phyloP scores from a whole-genome alignment of 2,113 vertebrate species.

The Noctilio leporinus region DNA sequence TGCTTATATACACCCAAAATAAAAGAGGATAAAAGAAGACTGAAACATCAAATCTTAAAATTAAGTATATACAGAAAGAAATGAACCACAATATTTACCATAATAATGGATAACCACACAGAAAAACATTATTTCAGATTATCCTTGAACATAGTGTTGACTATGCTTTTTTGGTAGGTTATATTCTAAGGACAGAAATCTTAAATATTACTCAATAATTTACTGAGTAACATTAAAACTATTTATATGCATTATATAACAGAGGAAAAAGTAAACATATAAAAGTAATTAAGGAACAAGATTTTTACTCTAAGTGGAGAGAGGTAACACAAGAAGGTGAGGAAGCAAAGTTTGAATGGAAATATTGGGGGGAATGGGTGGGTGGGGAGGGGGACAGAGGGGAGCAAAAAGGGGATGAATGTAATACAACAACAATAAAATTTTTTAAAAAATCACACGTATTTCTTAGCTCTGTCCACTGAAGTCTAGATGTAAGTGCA shows the following conservation, averaged over 20 bases:
- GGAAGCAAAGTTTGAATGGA: too few species aligned
- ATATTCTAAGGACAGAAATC: neutral
- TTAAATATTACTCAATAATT: neutral
- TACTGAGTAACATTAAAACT: neutral
- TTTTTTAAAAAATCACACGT: too few species aligned
- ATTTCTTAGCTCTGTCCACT: neutral
- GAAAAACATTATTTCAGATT: neutral
- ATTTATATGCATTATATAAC: neutral
- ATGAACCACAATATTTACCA: neutral
- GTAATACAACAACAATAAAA: too few species aligned
- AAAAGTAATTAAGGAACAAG: neutral
- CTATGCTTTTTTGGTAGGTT: neutral
- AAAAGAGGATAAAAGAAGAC: neutral
- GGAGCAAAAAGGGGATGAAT: too few species aligned
- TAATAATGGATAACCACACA: neutral
- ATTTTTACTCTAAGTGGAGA: neutral
- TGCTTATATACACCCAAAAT: neutral
- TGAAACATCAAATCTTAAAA: neutral
- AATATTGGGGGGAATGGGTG: too few species aligned
- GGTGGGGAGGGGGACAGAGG: too few species aligned
- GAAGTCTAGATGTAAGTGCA: neutral
- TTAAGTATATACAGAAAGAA: neutral
- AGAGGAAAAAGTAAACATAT: neutral
- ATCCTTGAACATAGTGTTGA: neutral
- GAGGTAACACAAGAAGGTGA: neutral